Evolutionary conservation across 2,797 vertebrate genomes (phyloP), one percentile per base, ranked within the genome.

Genomic region (Hoplostethus mediterraneus): DNA sequence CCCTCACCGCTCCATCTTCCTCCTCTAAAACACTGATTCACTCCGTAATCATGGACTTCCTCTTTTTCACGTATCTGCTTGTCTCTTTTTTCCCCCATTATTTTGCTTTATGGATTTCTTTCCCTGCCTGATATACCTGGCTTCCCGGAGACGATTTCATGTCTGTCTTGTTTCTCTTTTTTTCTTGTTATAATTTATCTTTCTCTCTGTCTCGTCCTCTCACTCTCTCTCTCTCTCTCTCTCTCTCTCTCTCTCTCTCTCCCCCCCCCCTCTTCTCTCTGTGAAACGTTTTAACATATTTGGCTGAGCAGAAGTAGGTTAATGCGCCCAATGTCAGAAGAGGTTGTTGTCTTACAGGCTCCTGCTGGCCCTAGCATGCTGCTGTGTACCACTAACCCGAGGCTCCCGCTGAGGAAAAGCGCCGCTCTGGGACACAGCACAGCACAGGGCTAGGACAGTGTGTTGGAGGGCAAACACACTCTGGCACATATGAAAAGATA

Each of bases 21-120:
- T 33, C 44, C 66, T 73, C 79, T 75, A 83, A 81, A 84, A n/a
- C 47, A 54, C 67, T 64, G 75, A 86, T 78, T 81, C 53, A 76
- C 81, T 58, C 59, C 63, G 75, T 79, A 76, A 77, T 80, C 67
- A 75, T 52, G 67, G 28, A 28, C 63, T 66, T 67, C 74, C n/a
- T 5, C 4, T 25, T 21, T 17, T 30, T 16, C 54, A 16, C 68
- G 74, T 78, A 74, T 45, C 36, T 52, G 10, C 61, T 58, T 71
- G 58, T 61, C 48, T 67, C 65, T 71, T n/a, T 79, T 40, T 66
- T 70, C 31, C 17, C 45, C 10, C 44, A 16, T 56, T n/a, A 77
- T 76, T 1, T 69, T 63, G 42, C 51, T 59, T 44, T 1, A 5
- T 33, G 33, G 14, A 12, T 38, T 11, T 21, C 25, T 66, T 28